Base-by-base conservation (phyloP, 1,140 invertebrate genomes). In the Diorhabda elongata region DNA sequence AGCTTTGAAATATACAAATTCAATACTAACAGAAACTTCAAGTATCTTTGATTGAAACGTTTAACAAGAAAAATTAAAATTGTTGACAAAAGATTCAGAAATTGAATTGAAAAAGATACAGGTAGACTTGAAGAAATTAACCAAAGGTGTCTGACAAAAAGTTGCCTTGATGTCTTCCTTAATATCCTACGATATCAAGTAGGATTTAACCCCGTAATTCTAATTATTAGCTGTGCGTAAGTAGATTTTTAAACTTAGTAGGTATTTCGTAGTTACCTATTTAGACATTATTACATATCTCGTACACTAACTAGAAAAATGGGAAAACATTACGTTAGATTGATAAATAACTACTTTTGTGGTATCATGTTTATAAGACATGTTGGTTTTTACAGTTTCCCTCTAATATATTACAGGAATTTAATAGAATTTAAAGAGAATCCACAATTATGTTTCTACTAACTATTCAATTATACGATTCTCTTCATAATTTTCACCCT, bases 111-210 rank as follows among this genome's bases (percentile, higher is more conserved):
- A 26, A 52, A 52, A 52, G 47, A 52, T 52, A 52, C 47, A 52
- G 47, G 47, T 52, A 52, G 47, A 52, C 47, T 52, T 52, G n/a
- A 52, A 52, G 6, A 6, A 52, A 52, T 52, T 52, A 52, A 52
- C 47, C 47, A 52, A 52, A 52, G 47, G 47, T 52, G 47, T 52
- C 47, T 52, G 47, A 52, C 47, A 52, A 52, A 70, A 61, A 73
- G 64, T 74, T 73, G 73, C 73, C 73, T 75, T 75, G 71, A 73
- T 75, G 73, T 75, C 73, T 75, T 75, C 73, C 73, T 75, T 59
- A 52, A 52, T n/a, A 72, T 67, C 66, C 52, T 59, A 61, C 47
- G n/a, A 3, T 26, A 64, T 26, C 26, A 42, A 58, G 63, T 72
- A 72, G 68, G 44, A 42, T 7, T 45, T 67, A 58, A 61, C 57